Percentiles rank a stretch among this genome's conserved stretches.
These are phyloP conservation scores for Entomobrya proxima DNA, from an alignment of 2,888 invertebrate genomes.

Conservation along the genomic window DNA sequence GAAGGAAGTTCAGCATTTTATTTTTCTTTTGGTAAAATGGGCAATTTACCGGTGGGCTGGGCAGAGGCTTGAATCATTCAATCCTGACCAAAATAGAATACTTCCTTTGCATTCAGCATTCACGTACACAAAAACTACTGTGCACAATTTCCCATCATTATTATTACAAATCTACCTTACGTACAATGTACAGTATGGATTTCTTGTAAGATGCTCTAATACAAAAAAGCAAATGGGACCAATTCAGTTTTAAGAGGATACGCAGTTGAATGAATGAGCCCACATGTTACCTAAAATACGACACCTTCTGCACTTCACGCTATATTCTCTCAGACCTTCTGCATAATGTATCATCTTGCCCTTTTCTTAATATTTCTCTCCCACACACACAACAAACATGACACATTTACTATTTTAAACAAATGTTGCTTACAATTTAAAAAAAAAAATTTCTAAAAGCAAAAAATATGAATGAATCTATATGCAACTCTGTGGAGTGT, in stretches of 20 bases:
- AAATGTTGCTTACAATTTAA: background rate
- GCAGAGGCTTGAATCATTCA: too few relatives aligned
- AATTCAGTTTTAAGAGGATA: background rate
- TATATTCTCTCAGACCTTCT: too few relatives aligned
- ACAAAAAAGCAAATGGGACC: background rate
- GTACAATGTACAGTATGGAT: background rate
- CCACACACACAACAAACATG: background rate
- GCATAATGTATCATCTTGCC: constrained; percentile 1
- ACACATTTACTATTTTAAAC: background rate
- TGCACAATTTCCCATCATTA: background rate
- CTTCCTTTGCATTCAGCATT: constrained; percentile 1
- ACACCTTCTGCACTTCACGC: too few relatives aligned
- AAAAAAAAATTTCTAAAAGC: too few relatives aligned
- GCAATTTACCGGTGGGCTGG: background rate
- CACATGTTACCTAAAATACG: constrained; percentile 18
- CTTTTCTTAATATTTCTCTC: background rate
- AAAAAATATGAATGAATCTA: too few relatives aligned
- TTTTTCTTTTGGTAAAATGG: background rate
- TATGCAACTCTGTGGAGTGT: too few relatives aligned
- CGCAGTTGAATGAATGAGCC: constrained; percentile 10
- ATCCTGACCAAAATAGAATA: constrained; percentile 31
- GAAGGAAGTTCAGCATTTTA: background rate
- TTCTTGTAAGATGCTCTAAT: background rate
- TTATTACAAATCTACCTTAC: background rate
- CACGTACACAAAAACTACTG: background rate